Percentiles rank a stretch among this genome's conserved stretches.
These are phyloP conservation scores for Sus cebifrons DNA, from an alignment of 2,797 vertebrate species.

Conservation along the genomic window DNA sequence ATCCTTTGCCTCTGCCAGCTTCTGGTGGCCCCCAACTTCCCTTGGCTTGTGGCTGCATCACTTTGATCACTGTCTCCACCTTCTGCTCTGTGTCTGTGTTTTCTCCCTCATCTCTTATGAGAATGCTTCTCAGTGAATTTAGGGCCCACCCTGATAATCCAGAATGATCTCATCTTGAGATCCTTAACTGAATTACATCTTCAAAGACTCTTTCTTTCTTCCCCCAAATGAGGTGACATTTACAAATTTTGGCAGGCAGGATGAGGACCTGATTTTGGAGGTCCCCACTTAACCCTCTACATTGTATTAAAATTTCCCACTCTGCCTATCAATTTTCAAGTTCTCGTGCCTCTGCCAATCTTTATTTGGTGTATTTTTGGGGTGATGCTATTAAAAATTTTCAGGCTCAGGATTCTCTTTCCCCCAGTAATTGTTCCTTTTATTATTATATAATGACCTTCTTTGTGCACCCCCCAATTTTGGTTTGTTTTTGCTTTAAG, in stretches of 20 bases:
- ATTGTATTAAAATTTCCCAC: neutral
- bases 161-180: neutral
- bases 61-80: rapidly evolving
- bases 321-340: neutral
- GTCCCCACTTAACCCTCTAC: neutral
- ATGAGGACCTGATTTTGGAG: neutral
- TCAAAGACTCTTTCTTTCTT: neutral
- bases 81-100: neutral
- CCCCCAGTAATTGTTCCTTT: neutral
- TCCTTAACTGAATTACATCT: neutral
- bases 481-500: constrained; percentile 3
- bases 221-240: neutral
- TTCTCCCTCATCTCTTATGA: neutral
- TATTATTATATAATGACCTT: neutral
- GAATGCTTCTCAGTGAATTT: neutral
- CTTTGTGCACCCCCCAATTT: neutral
- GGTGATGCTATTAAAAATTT: neutral
- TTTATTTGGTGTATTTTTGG: neutral
- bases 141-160: neutral
- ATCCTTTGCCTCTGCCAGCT: neutral
- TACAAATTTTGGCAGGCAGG: neutral
- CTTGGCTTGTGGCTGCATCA: neutral
- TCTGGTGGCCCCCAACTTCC: neutral
- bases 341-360: neutral
- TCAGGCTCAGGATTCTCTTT: neutral